Evolutionary conservation across 2,113 vertebrate genomes (phyloP), one percentile per base, ranked within the genome.

Genomic region (Phalacrocorax pelagicus): DNA sequence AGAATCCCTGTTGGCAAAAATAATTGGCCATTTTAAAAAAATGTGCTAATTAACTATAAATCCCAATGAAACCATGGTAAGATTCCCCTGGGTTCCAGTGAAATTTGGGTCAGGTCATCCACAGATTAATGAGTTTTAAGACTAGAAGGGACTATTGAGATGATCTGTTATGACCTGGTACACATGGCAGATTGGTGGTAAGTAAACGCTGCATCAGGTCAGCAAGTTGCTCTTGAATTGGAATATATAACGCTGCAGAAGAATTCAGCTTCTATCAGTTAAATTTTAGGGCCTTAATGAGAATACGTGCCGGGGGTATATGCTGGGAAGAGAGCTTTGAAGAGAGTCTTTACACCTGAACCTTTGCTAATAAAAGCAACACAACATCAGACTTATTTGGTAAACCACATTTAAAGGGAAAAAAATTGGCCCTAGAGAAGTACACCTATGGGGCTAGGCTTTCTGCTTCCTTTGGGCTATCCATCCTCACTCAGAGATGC

Each of bases 381-480:
- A 47, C 15, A 63, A 34, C n/a, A n/a, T 34, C 16, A 78, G 29
- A 63, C 14, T 88, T 21, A 61, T 63, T 75, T 1, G 0, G 32
- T 44, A 72, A 90, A 57, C 2, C 2, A 27, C 27, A 57, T 40
- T 69, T 85, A 67, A 71, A 62, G 11, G 20, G 12, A 23, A 84
- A 83, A 83, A 75, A 61, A 5, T 5, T 51, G 17, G 9, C 75
- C 8, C 12, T 79, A 34, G 27, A 49, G 27, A 88, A 87, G 58
- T 61, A 30, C 2, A 15, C 5, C 11, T 57, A 44, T 5, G 65
- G 21, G 15, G 15, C 17, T 65, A 69, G 1, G 0, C 1, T 36
- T 78, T 73, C 77, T 84, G 46, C 30, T 52, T 62, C 38, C 22
- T 81, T 63, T 71, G 55, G 11, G 21, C 51, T 62, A 42, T 32